phyloP scores from a whole-genome alignment of 2,113 vertebrate genomes.

The Centrocercus urophasianus region DNA sequence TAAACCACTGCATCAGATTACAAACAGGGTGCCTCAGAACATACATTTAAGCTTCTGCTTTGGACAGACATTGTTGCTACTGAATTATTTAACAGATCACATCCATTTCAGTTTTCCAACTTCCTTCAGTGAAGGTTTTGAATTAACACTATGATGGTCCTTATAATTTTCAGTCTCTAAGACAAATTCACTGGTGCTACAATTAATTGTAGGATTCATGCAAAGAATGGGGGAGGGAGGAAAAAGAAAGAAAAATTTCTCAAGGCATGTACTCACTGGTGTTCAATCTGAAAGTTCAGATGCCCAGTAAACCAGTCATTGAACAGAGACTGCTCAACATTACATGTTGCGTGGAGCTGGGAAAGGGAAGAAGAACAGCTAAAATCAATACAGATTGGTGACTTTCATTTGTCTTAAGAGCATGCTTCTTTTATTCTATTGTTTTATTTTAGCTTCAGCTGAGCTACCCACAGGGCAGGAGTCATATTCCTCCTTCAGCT shows the following conservation, averaged over 20 bases:
- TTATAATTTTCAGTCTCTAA: background rate
- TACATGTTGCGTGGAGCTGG: constrained; percentile 75
- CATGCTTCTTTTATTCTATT: too few species aligned
- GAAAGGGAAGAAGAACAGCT: background rate
- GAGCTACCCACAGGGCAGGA: background rate
- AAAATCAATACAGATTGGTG: background rate
- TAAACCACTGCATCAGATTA: background rate
- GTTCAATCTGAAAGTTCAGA: constrained; percentile 83
- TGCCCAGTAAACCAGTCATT: constrained; percentile 85
- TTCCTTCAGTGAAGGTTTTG: background rate
- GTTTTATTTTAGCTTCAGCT: background rate
- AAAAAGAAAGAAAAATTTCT: fast-evolving
- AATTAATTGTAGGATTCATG: background rate
- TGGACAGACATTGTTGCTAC: background rate
- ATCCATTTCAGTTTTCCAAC: background rate
- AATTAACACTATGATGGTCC: background rate
- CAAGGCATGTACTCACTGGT: constrained; percentile 74
- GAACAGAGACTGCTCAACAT: constrained; percentile 78
- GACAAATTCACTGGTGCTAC: background rate
- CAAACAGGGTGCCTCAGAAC: background rate
- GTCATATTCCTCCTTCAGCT: background rate
- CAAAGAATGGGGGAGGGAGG: background rate
- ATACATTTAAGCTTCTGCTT: background rate
- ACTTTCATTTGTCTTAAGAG: background rate
- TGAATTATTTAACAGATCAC: background rate